These are phyloP conservation scores for Cherax destructor DNA, from an alignment of 1,140 invertebrate species.

Conservation along the genomic window DNA sequence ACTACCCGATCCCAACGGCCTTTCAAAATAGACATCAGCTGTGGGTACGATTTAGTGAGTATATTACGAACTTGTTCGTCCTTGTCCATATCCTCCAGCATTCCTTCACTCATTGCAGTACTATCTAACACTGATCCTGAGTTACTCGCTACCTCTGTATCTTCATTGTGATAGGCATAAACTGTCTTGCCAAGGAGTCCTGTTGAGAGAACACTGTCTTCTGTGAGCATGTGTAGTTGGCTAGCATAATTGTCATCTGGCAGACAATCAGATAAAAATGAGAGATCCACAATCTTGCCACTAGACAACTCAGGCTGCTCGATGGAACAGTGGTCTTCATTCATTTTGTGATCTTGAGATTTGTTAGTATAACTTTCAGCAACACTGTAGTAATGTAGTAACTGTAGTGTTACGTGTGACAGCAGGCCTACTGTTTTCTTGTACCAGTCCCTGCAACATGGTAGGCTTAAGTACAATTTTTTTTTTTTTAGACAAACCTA, in stretches of 20 bases:
- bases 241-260: constrained; percentile 10
- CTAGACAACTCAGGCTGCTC: neutral
- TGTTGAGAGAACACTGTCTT: constrained; percentile 40
- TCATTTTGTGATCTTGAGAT: neutral
- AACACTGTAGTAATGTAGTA: constrained; percentile 67
- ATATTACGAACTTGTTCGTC: constrained; percentile 59
- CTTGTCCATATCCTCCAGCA: constrained; percentile 67
- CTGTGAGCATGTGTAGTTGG: constrained; percentile 33
- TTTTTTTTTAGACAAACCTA: too few species aligned
- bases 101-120: constrained; percentile 58
- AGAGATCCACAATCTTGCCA: constrained; percentile 43
- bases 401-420: constrained; percentile 60
- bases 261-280: constrained; percentile 47
- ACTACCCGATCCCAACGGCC: constrained; percentile 43
- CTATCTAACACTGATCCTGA: constrained; percentile 51
- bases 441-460: constrained; percentile 55
- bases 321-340: neutral
- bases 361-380: constrained; percentile 41
- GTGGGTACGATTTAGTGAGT: constrained; percentile 48
- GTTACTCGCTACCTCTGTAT: constrained; percentile 16
- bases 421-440: constrained; percentile 54
- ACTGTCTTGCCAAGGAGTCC: constrained; percentile 39
- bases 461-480: neutral
- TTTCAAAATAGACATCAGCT: constrained; percentile 55
- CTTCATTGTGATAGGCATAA: constrained; percentile 6